These are phyloP conservation scores for Metopia argyrocephala DNA, from an alignment of 2,888 invertebrate species.

Conservation along the genomic window DNA sequence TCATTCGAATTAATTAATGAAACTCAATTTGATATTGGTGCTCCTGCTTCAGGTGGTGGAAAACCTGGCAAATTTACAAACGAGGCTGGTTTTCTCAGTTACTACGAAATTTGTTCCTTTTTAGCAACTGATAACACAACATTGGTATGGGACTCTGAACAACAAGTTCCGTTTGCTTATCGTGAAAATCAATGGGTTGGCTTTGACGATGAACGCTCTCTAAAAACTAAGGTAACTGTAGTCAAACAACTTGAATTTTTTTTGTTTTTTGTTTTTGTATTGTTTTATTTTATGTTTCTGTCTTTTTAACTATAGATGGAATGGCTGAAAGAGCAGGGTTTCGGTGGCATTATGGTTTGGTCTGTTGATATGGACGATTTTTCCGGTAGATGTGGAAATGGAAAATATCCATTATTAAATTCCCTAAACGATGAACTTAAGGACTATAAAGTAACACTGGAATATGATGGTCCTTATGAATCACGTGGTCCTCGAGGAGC, in stretches of 20 bases:
- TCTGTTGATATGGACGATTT: conserved; percentile 97
- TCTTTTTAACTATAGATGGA: conserved; percentile 84
- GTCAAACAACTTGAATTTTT: not conserved
- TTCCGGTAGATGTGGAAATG: conserved; percentile 91
- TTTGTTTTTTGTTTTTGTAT: too few species aligned
- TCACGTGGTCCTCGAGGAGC: conserved; percentile 84
- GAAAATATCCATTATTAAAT: conserved; percentile 92
- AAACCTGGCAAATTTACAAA: conserved; percentile 91
- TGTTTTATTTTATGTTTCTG: not conserved
- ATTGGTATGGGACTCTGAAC: conserved; percentile 96
- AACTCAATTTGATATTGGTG: conserved; percentile 94
- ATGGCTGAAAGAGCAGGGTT: conserved; percentile 95
- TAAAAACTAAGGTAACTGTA: conserved; percentile 89
- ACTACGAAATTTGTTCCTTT: conserved; percentile 97
- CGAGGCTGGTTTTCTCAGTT: conserved; percentile 96
- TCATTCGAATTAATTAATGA: conserved; percentile 92
- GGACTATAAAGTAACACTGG: conserved; percentile 88
- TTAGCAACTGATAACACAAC: conserved; percentile 93
- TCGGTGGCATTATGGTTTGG: conserved; percentile 98
- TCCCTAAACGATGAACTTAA: conserved; percentile 92
- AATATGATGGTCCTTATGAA: conserved; percentile 93
- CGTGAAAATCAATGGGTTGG: conserved; percentile 95
- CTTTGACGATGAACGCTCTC: conserved; percentile 94
- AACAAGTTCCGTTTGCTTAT: conserved; percentile 97
- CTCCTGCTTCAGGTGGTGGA: conserved; percentile 93